Evolutionary conservation across 1,140 invertebrate species (phyloP).

Genomic region (Metopolophium dirhodum): DNA sequence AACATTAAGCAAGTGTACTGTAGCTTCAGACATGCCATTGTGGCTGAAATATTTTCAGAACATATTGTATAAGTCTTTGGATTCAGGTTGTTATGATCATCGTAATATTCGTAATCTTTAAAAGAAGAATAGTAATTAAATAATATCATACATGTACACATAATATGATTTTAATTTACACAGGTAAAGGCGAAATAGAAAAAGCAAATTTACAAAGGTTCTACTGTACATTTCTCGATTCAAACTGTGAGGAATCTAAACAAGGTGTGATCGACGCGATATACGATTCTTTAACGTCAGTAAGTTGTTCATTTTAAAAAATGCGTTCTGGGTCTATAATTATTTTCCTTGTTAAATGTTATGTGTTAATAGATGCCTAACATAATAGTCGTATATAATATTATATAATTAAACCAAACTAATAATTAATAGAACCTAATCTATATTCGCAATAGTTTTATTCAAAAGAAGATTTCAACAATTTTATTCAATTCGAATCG

Average conservation of each 20-base stretch:
- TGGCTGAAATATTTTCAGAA: constrained; percentile 76
- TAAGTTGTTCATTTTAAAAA: neutral
- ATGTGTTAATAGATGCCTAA: too few species aligned
- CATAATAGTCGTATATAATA: too few species aligned
- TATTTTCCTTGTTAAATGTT: too few species aligned
- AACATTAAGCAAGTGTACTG: constrained; percentile 66
- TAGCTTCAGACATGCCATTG: constrained; percentile 70
- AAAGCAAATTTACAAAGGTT: constrained; percentile 55
- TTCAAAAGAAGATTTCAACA: too few species aligned
- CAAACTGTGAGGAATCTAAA: constrained; percentile 49
- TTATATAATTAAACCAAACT: too few species aligned
- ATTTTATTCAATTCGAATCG: too few species aligned
- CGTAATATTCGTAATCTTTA: neutral
- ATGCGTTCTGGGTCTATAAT: neutral
- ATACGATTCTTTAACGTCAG: constrained; percentile 29
- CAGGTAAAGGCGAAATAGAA: constrained; percentile 49
- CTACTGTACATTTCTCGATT: constrained; percentile 36
- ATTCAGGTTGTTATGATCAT: constrained; percentile 28
- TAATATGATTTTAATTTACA: neutral
- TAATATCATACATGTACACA: neutral
- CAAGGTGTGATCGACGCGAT: constrained; percentile 13
- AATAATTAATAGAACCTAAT: too few species aligned
- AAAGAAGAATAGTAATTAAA: neutral
- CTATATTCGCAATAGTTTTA: too few species aligned
- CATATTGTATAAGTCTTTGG: constrained; percentile 67